A percentile compares a stretch with the other conserved stretches of the same genome.
Evolutionary conservation across 2,888 invertebrate species (phyloP).

Genomic region (Steinernema carpocapsae): DNA sequence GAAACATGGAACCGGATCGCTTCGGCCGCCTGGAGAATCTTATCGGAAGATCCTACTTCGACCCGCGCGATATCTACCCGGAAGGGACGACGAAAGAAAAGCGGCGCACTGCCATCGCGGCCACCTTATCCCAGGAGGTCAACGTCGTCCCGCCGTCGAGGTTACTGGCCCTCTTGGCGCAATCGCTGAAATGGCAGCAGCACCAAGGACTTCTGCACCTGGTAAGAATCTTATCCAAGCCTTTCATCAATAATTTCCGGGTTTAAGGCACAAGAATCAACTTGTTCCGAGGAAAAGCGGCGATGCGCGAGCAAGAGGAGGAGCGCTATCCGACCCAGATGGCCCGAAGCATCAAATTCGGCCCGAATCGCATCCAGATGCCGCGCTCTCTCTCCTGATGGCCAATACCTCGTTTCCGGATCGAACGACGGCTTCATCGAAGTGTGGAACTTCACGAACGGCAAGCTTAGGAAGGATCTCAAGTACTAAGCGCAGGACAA

Average conservation of each 20-base stretch:
- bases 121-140: conserved; percentile 91
- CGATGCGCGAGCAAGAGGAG: conserved; percentile 95
- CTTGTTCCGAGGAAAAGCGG: conserved; percentile 98
- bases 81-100: conserved; percentile 94
- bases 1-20: conserved; percentile 92
- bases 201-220: conserved; percentile 93
- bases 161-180: conserved; percentile 88
- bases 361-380: conserved; percentile 89
- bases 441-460: conserved; percentile 99
- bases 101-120: conserved; percentile 87
- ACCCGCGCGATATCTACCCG: conserved; percentile 94
- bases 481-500: conserved; percentile 98
- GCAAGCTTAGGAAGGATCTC: conserved; percentile 97
- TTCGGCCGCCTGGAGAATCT: conserved; percentile 89
- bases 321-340: conserved; percentile 95
- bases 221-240: conserved; percentile 72
- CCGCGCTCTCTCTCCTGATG: conserved; percentile 97
- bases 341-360: conserved; percentile 86
- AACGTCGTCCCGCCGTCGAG: conserved; percentile 96
- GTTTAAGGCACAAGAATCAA: conserved; percentile 88
- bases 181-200: conserved; percentile 99
- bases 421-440: conserved; percentile 98
- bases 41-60: conserved; percentile 93
- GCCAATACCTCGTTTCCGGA: conserved; percentile 95
- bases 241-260: conserved; percentile 31